These are phyloP conservation scores for Gonioctena quinquepunctata DNA, from an alignment of 1,140 invertebrate species.

Conservation along the genomic window DNA sequence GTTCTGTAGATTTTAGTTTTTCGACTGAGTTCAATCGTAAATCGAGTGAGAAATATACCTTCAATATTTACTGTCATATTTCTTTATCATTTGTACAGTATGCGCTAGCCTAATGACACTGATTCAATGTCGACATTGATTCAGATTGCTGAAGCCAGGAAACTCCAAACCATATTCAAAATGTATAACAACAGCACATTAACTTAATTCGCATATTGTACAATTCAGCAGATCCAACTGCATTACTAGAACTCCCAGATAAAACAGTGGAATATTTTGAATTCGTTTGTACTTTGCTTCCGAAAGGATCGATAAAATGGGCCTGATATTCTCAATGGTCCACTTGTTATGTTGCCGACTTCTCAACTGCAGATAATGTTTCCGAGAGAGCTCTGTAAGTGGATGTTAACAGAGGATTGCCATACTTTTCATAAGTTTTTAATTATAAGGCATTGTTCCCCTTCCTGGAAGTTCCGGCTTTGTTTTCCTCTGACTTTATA, in stretches of 20 bases:
- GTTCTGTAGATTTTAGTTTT: no score
- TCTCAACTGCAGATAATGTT: background rate
- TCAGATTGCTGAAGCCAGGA: no score
- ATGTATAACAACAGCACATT: no score
- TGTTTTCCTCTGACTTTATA: background rate
- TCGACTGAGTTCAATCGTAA: no score
- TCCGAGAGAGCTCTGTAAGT: background rate
- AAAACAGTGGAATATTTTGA: background rate
- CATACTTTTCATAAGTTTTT: background rate
- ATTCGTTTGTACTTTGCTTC: background rate
- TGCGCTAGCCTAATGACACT: no score
- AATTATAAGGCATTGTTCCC: background rate
- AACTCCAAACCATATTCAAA: no score
- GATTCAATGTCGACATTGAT: no score
- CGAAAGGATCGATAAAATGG: background rate
- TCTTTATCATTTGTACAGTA: no score
- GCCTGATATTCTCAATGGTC: background rate
- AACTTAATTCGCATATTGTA: no score
- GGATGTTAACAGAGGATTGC: background rate
- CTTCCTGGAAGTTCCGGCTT: background rate
- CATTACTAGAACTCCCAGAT: background rate
- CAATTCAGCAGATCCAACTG: no score
- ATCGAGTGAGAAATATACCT: no score
- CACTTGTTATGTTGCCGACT: background rate
- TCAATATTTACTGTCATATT: no score